These are phyloP conservation scores for Cebidichthys violaceus DNA, from an alignment of 2,113 vertebrate species.

Conservation along the genomic window DNA sequence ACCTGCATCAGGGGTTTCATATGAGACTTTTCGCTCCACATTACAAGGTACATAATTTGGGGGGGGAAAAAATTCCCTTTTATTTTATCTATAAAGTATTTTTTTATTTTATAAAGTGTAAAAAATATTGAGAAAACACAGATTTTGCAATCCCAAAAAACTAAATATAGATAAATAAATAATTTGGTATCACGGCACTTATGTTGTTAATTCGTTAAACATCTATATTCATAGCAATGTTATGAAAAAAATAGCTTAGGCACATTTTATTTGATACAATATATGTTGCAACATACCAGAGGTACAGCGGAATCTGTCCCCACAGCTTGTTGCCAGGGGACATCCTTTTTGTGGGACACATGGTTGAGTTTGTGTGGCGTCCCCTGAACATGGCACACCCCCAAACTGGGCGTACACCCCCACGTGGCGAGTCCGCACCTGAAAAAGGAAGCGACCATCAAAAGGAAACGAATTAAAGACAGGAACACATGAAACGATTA, in stretches of 20 bases:
- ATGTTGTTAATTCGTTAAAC: not conserved
- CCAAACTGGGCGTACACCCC: slow-evolving; percentile 87
- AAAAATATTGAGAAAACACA: not conserved
- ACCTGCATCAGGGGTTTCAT: slow-evolving; percentile 77
- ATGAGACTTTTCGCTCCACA: not conserved
- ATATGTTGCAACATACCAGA: slow-evolving; percentile 82
- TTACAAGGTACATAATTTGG: not conserved
- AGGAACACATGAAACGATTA: not conserved
- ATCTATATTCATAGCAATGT: not conserved
- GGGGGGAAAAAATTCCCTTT: too few species aligned
- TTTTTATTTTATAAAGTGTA: not conserved
- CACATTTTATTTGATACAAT: not conserved
- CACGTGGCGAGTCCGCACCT: slow-evolving; percentile 85
- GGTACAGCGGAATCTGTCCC: slow-evolving; percentile 88
- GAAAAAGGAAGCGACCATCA: not conserved
- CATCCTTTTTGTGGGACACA: slow-evolving; percentile 85
- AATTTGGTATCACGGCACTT: not conserved
- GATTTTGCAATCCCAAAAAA: too few species aligned
- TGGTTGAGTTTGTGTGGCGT: slow-evolving; percentile 75
- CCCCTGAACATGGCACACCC: slow-evolving; percentile 83
- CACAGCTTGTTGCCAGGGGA: slow-evolving; percentile 86
- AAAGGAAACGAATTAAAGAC: not conserved
- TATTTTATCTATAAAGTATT: not conserved
- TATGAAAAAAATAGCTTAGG: not conserved
- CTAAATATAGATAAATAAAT: not conserved